Evolutionary conservation across 2,113 vertebrate genomes (phyloP), one percentile per base, ranked within the genome.

Genomic region (Gobiocypris rarus): DNA sequence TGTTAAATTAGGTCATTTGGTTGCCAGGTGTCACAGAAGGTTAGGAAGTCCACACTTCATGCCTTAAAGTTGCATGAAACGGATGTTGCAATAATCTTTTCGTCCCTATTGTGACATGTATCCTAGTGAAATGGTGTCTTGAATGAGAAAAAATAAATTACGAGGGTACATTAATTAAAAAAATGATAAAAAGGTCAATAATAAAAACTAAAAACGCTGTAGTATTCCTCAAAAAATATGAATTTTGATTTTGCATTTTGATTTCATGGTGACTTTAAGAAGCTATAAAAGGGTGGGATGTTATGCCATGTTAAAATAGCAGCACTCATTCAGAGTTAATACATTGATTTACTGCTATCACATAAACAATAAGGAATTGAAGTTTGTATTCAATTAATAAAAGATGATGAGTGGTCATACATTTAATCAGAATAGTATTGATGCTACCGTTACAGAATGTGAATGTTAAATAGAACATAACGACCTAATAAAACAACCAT

Each of bases 1-100:
- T 48, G 54, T 61, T 82, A 9, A 82, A 11, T 71, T 61, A 38
- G 71, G 70, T 75, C 78, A 81, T 48, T 41, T 28, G 38, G 56
- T 63, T 34, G 19, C 43, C 14, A 50, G 9, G 10, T 56, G 28
- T 75, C 26, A 38, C 50, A 7, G 50, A 54, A 50, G n/a, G 71
- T 50, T 76, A 76, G 50, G 3, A 75, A 50, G 71, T 8, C 71
- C 45, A 54, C 73, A 54, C 26, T 75, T 75, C 26, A 50, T 28
- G 8, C 13, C 45, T 45, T 45, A 45, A 45, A 45, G 43, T 45
- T 45, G 43, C 43, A 45, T 45, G 43, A 45, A 45, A 11, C 9
- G 9, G 43, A 45, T 10, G 43, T 11, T 45, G 10, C 9, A 45
- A 3, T 45, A 2, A 9, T 11, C 43, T 45, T 45, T 52, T 52